Base-by-base conservation (phyloP, 2,797 vertebrate genomes). In the Xenopus petersii region DNA sequence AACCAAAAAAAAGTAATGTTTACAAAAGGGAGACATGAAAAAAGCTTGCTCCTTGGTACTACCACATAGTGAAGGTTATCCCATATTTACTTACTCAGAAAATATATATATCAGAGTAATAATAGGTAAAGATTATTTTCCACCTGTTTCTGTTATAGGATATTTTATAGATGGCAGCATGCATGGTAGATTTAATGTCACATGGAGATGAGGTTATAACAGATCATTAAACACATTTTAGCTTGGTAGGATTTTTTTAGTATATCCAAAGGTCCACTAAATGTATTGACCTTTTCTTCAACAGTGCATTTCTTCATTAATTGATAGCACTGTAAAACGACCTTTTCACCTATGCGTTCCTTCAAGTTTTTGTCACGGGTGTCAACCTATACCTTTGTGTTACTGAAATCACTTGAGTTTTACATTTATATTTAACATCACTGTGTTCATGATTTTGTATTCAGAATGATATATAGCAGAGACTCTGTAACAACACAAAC, bases 211-310 rank as follows among this genome's bases (percentile, higher is more conserved):
- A 69, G 16, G n/a, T 60, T 47, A 70, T 60, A 60, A 47, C 56
- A 46, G 36, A 70, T 70, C 56, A 70, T 70, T 70, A 70, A 70
- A 56, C 68, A 70, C 56, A 70, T 70, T 70, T 70, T 24, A 70
- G 68, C 56, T 60, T 36, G 15, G 24, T 58, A 60, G 11, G 46
- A 60, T 15, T 59, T 47, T 36, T 70, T 60, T 36, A 70, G 68
- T 70, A 15, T 55, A 59, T 69, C 30, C 67, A 58, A 69, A 69
- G 67, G 51, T 69, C 54, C 54, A 59, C 33, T 15, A 69, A 69
- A 55, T 60, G n/a, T 70, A 59, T 70, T 70, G 68, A 70, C 68
- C 55, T 70, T 70, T 70, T 70, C 42, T n/a, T 60, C 56, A 4
- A 33, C 56, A 21, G 13, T 60, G 17, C 12, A 56, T 59, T 60